Base-by-base conservation (phyloP, 2,113 vertebrate genomes). In the Uria aalge region DNA sequence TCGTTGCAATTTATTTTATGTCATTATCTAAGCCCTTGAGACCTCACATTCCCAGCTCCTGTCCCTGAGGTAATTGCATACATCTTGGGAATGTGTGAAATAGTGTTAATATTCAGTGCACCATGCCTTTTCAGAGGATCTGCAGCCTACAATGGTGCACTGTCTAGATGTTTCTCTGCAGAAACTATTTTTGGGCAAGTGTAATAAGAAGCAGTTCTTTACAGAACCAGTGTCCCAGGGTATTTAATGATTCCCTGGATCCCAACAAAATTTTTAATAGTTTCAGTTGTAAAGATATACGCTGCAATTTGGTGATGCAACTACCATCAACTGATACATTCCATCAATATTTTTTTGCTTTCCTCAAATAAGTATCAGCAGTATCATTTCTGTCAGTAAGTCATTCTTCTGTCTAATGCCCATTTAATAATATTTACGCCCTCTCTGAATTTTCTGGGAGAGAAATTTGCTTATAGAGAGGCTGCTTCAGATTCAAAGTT, bases 1-100 rank as follows among this genome's bases (percentile, higher is more conserved):
- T 99, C 97, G 91, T 98, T 98, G 99, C 98, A 98, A 99, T 99
- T 99, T 99, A 99, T 99, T 99, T 99, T 98, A 98, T 99, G 98
- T 98, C 97, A 98, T 98, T 98, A 98, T 97, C 96, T 97, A 96
- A 98, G 97, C 98, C 97, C 98, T 96, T 40, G 96, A 98, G 98
- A 98, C 98, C 98, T 98, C 88, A 80, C 96, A 97, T 97, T 98
- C 97, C 97, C 90, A 71, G 93, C 88, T 97, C 79, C 84, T 97
- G 92, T 98, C 98, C 98, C 96, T 20, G 88, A 97, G 97, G 97
- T 98, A 98, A 98, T 98, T 98, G 98, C 96, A 93, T 91, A 88
- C 95, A 96, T 98, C 97, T 98, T 97, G 98, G 98, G 98, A 97
- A 96, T 97, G 96, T 97, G 95, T 95, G 97, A 98, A 98, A 96